A percentile compares a stretch with the other conserved stretches of the same genome.
These are phyloP conservation scores for human DNA, from an alignment of 2,113 vertebrate genomes.

Conservation along the genomic window DNA sequence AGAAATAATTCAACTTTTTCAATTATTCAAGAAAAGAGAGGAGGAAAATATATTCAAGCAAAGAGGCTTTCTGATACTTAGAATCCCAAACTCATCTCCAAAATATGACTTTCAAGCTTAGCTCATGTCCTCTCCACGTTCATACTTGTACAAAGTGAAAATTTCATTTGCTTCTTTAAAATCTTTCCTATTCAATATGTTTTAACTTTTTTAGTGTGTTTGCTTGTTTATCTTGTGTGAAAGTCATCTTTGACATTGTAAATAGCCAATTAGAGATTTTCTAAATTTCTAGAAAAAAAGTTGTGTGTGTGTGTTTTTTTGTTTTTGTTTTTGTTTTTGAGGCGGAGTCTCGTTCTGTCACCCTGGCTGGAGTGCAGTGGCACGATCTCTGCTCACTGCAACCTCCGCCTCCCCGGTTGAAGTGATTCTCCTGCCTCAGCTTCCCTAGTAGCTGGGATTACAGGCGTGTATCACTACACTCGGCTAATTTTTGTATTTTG, in stretches of 20 bases:
- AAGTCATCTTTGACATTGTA: neutral
- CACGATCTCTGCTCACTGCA: too few species aligned
- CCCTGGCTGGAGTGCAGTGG: too few species aligned
- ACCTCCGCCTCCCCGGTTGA: too few species aligned
- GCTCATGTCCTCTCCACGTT: neutral
- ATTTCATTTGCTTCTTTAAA: slow-evolving; percentile 14
- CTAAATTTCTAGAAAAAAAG: slow-evolving; percentile 12
- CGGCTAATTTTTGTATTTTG: too few species aligned
- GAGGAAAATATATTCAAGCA: neutral
- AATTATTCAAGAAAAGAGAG: slow-evolving; percentile 40
- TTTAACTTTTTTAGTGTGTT: neutral
- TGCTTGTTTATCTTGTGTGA: neutral
- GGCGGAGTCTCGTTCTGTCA: too few species aligned
- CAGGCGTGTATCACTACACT: too few species aligned
- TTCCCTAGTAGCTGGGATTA: too few species aligned
- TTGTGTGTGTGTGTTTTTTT: too few species aligned
- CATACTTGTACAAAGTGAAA: neutral
- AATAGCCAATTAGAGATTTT: neutral
- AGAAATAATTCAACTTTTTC: slow-evolving; percentile 50
- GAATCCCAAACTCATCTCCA: neutral
- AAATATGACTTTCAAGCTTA: neutral
- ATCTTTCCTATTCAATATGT: neutral
- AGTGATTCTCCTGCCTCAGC: too few species aligned
- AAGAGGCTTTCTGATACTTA: neutral
- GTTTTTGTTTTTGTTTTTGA: too few species aligned